Base-by-base conservation (phyloP, 2,113 vertebrate species). In the Puffinus mauretanicus region DNA sequence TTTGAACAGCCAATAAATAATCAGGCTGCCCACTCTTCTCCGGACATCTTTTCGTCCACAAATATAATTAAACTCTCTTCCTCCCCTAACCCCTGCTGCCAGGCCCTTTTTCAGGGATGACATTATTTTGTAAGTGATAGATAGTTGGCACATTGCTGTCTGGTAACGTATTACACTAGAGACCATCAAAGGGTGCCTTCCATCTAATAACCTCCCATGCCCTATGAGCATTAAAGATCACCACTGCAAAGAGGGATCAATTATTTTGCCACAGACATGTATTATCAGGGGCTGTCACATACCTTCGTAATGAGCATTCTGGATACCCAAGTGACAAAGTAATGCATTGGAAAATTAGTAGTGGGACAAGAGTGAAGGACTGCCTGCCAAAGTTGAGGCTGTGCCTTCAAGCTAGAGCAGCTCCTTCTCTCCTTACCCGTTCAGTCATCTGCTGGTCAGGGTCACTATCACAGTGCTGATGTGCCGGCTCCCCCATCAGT, bases 391-490 rank as follows among this genome's bases (percentile, higher is more conserved):
- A 82, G 75, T 57, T 79, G 90, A 86, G 54, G 57, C 66, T 87
- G 60, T 49, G 81, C 87, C 95, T 97, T 84, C 93, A 70, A 87
- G 89, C 81, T 49, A 85, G 69, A 95, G 64, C 61, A 73, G 62
- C 58, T 94, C 36, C 79, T 95, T 89, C 76, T 79, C 81, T 83
- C 88, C 88, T 95, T 38, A 58, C 52, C 86, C 73, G 49, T 96
- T 96, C 97, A 97, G 97, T 98, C 96, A 97, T 93, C 62, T 90
- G 78, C 60, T 78, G 88, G 91, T 97, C 97, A 96, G 97, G 97
- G 97, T 96, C 91, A 91, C 95, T 88, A 3, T 85, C 94, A 46
- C 55, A 67, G 57, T 42, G 49, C 85, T 93, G 95, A 94, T 32
- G 32, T 90, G 67, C 89, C 70, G 84, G 82, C 82, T 96, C 65